These are phyloP conservation scores for Poliocrania exsul DNA, from an alignment of 2,797 vertebrate genomes.

Conservation along the genomic window DNA sequence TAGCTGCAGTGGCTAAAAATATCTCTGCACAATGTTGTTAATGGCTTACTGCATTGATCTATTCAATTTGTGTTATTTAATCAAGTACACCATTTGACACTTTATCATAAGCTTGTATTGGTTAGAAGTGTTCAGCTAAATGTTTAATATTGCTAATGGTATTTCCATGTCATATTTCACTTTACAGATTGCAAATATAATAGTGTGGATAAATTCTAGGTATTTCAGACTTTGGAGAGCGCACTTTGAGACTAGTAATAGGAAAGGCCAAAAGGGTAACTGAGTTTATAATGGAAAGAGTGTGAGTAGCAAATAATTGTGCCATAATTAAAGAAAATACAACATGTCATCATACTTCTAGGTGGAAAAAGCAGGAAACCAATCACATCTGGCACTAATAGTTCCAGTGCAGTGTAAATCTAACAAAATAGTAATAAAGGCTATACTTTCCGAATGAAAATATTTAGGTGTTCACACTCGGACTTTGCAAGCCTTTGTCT, in stretches of 20 bases:
- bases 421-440: slow-evolving; percentile 66
- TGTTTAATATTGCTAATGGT: neutral
- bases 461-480: neutral
- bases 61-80: neutral
- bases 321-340: slow-evolving; percentile 87
- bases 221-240: neutral
- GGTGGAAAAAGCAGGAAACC: slow-evolving; percentile 77
- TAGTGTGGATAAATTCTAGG: neutral
- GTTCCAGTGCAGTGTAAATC: slow-evolving; percentile 71
- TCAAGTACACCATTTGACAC: neutral
- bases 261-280: slow-evolving; percentile 78
- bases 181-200: slow-evolving; percentile 12
- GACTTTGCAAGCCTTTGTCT: neutral
- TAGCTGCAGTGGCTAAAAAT: neutral
- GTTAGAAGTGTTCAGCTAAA: neutral
- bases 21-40: neutral
- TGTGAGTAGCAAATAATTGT: slow-evolving; percentile 81
- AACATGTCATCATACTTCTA: slow-evolving; percentile 79
- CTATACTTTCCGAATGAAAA: slow-evolving; percentile 67
- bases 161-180: neutral
- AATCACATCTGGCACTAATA: slow-evolving; percentile 83
- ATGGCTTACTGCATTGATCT: neutral
- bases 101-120: neutral
- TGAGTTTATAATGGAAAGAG: slow-evolving; percentile 73
- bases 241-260: slow-evolving; percentile 53